phyloP scores from a whole-genome alignment of 2,113 vertebrate species.

The Blennius ocellaris region DNA sequence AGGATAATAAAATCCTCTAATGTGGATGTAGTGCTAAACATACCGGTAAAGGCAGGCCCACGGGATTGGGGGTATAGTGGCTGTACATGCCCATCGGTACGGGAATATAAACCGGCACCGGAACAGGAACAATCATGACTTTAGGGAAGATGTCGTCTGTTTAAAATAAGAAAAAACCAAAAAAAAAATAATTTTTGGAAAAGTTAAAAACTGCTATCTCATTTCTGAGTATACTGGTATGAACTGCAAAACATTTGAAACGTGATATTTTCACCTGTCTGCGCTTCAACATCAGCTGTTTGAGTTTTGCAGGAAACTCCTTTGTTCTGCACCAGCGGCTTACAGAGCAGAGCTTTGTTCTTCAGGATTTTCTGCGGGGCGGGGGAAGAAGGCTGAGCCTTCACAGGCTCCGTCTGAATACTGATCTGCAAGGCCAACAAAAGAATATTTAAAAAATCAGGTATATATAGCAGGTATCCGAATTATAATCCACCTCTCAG shows the following conservation, averaged over 20 bases:
- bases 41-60: constrained; percentile 94
- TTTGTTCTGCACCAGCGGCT: constrained; percentile 95
- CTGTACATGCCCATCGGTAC: constrained; percentile 95
- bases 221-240: too few relatives aligned
- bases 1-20: too few relatives aligned
- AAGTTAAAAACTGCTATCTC: too few relatives aligned
- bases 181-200: too few relatives aligned
- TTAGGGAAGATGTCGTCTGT: constrained; percentile 78
- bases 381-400: constrained; percentile 78
- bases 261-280: constrained; percentile 86
- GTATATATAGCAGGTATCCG: too few relatives aligned
- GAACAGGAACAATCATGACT: constrained; percentile 90
- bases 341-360: constrained; percentile 96
- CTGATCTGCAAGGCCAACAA: constrained; percentile 80
- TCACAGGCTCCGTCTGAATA: constrained; percentile 89
- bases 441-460: too few relatives aligned
- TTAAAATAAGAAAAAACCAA: neutral
- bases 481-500: too few relatives aligned
- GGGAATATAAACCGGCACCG: constrained; percentile 94
- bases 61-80: constrained; percentile 89
- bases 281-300: constrained; percentile 87
- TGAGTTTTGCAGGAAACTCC: constrained; percentile 94
- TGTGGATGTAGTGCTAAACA: constrained; percentile 56
- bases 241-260: neutral
- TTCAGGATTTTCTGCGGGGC: constrained; percentile 88